Evolutionary conservation across 1,140 invertebrate species (phyloP).

Genomic region (Gonioctena quinquepunctata): DNA sequence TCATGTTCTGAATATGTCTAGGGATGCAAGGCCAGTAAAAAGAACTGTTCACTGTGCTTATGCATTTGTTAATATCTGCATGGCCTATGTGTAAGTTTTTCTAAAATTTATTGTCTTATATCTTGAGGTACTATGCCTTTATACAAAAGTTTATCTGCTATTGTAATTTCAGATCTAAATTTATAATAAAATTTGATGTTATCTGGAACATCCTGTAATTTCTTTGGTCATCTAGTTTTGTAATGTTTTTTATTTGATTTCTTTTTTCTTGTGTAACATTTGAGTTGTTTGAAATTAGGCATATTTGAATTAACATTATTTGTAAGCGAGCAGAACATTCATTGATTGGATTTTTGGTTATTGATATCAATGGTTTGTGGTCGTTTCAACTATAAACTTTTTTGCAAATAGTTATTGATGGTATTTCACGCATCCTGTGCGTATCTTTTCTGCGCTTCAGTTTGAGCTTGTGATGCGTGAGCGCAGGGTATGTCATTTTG

Average conservation of each 20-base stretch:
- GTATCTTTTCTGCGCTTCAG: slow-evolving; percentile 45
- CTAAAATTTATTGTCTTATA: not conserved
- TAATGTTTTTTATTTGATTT: slow-evolving; percentile 28
- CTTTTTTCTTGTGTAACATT: not conserved
- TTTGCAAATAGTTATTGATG: slow-evolving; percentile 44
- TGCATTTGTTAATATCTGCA: not conserved
- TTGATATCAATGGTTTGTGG: slow-evolving; percentile 42
- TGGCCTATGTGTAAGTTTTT: not conserved
- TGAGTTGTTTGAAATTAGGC: not conserved
- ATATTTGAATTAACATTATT: not conserved
- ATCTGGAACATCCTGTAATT: not conserved
- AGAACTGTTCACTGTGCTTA: not conserved
- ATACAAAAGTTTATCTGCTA: not conserved
- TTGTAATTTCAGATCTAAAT: not conserved
- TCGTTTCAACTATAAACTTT: slow-evolving; percentile 38
- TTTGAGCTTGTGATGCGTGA: slow-evolving; percentile 53
- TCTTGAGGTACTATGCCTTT: not conserved
- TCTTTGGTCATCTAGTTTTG: slow-evolving; percentile 53
- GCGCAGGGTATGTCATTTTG: slow-evolving; percentile 47
- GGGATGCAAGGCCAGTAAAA: not conserved
- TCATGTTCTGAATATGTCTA: not conserved
- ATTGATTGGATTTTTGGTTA: slow-evolving; percentile 39
- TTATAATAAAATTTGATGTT: not conserved
- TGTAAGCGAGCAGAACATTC: not conserved
- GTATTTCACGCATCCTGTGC: slow-evolving; percentile 12